Base-by-base conservation (phyloP, 2,888 invertebrate genomes). In the Loripinus fragilis region DNA sequence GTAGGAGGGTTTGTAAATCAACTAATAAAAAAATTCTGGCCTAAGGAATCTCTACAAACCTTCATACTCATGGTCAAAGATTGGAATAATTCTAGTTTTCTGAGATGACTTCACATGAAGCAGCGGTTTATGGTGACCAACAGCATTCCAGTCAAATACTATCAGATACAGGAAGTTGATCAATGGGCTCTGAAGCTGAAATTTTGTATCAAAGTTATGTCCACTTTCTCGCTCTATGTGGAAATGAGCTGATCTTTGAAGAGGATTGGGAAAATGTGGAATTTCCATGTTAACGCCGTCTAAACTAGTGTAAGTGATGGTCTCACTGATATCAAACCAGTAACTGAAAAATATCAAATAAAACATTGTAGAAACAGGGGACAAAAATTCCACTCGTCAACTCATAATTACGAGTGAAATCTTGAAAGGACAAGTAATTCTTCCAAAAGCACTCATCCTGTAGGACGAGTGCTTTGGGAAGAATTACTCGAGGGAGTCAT, bases 131-230 rank as follows among this genome's bases (percentile, higher is more conserved):
- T 82, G 69, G 64, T 81, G 81, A 3, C 48, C 48, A 0, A 60
- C n/a, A 3, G 81, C 78, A 20, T 78, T 73, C 78, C 78, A 81
- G 45, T 78, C 75, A 60, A 78, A 81, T 64, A 73, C 8, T 28
- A 81, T 71, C 0, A 52, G 42, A 45, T 78, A 81, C 0, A n/a
- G n/a, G 3, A 55, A 38, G 20, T 78, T 41, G 2, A 67, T 25
- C 45, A 68, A 10, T n/a, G 78, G 67, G 41, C 60, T 68, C 10
- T 60, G 17, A 35, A 45, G 60, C 42, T 79, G 42, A 30, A 76
- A 33, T 0, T 45, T 41, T 28, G 42, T 70, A 33, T 79, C 69
- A 65, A 82, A 76, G 8, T 69, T 23, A 23, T 69, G 35, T 3
- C 71, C 71, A 0, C 2, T 10, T 20, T 65, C 35, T 65, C 79